Evolutionary conservation across 2,888 invertebrate species (phyloP), one percentile per base, ranked within the genome.

Genomic region (Diploptera punctata): DNA sequence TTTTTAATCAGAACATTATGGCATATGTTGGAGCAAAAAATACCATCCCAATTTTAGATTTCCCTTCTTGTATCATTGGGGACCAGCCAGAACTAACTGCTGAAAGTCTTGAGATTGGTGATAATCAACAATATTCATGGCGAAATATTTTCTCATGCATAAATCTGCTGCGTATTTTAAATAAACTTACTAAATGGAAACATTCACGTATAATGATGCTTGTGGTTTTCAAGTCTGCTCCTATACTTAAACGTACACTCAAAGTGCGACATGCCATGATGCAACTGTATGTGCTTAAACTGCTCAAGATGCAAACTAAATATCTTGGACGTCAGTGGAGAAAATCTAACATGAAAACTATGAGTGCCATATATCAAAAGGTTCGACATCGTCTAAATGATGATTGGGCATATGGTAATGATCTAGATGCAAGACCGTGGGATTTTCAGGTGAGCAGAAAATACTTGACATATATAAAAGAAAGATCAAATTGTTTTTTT

Each of bases 401-500:
- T 82, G 99, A 99, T 83, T 99, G 99, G 99, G 99, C 99, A 2
- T 99, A 95, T 86, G 99, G 99, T 69, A 99, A 99, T 86, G 94
- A 98, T 86, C 89, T 98, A 79, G 98, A 99, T 84, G 98, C 98
- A 0, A 88, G 97, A 74, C 98, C 98, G 0, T 98, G 98, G 98
- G 98, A 99, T 82, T 99, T 96, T 79, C 89, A 73, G 65, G 65
- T 65, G n/a, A n/a, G n/a, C n/a, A n/a, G n/a, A n/a, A n/a, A n/a
- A n/a, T n/a, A n/a, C n/a, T n/a, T n/a, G n/a, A n/a, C n/a, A n/a
- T n/a, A n/a, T n/a, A n/a, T n/a, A n/a, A n/a, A n/a, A n/a, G n/a
- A n/a, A n/a, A n/a, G n/a, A n/a, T n/a, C n/a, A n/a, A n/a, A n/a
- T n/a, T n/a, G n/a, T n/a, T n/a, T n/a, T n/a, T n/a, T n/a, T n/a